These are phyloP conservation scores for Lepidocyrtinus sp. DNA, from an alignment of 2,888 invertebrate species.

Conservation along the genomic window DNA sequence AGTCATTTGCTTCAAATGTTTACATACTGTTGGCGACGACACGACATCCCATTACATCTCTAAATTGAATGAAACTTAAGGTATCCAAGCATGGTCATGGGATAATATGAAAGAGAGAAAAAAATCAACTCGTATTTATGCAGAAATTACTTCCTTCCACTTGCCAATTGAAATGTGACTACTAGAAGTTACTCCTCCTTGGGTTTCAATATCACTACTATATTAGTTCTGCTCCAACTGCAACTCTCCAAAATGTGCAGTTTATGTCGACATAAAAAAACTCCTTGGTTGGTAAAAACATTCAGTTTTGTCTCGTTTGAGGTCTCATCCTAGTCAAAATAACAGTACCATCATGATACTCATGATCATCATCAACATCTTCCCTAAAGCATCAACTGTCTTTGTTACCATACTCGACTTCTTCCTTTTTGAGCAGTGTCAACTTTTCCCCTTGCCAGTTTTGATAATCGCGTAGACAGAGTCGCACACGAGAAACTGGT, in stretches of 20 bases:
- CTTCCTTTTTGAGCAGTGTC: slow-evolving; percentile 12
- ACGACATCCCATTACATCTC: slow-evolving; percentile 40
- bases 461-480: not conserved
- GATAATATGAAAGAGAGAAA: not conserved
- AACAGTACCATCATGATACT: slow-evolving; percentile 18
- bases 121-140: not conserved
- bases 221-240: slow-evolving; percentile 12
- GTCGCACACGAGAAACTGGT: not conserved
- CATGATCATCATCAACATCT: not conserved
- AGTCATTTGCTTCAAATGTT: slow-evolving; percentile 43
- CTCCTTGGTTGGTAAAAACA: not conserved
- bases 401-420: not conserved
- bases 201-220: not conserved
- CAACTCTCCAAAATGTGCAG: slow-evolving; percentile 9
- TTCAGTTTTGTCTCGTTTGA: slow-evolving; percentile 23
- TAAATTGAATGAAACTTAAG: not conserved
- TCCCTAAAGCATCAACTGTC: not conserved
- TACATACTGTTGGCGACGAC: slow-evolving; percentile 20
- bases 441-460: slow-evolving; percentile 5
- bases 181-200: too few species aligned
- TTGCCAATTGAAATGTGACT: slow-evolving; percentile 26
- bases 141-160: slow-evolving; percentile 37
- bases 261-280: slow-evolving; percentile 27
- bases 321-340: slow-evolving; percentile 13
- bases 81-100: slow-evolving; percentile 9